Evolutionary conservation across 2,888 invertebrate species (phyloP), one percentile per base, ranked within the genome.

Genomic region (Cerceris rybyensis): DNA sequence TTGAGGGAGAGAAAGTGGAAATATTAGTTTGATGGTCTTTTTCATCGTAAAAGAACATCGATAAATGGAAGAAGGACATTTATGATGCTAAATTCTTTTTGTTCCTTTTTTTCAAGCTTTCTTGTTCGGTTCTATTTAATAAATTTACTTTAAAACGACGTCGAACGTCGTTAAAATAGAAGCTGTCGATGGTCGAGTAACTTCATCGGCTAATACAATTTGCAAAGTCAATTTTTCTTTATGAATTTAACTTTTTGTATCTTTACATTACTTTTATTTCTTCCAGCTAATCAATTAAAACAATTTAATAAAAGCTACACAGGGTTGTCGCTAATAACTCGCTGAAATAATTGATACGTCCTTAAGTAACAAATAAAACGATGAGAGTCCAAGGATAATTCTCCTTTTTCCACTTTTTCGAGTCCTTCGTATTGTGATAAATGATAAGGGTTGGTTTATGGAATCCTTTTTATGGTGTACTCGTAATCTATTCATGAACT

Each of bases 151-250:
- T 50, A 66, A 61, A 61, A 66, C n/a, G 59, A 8, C 9, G 7
- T 50, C 42, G 64, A 14, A 14, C 13, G 8, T 8, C 17, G 54
- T 5, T 6, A 17, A 55, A 17, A 17, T 7, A 7, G 14, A 52
- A n/a, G 6, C 14, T 28, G 28, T 28, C 28, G 28, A 28, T 28
- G 28, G 28, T 28, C 28, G 28, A 28, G 52, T 17, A 55, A 55
- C 13, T 50, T 50, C 13, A n/a, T n/a, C 17, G 11, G 11, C 28
- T 59, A 52, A 70, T 54, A 17, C n/a, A 65, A 65, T 75, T 75
- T 75, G 6, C 65, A n/a, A 50, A 60, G 65, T 71, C 54, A 54
- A 60, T 64, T 58, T 64, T 59, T 41, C 16, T n/a, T n/a, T n/a
- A n/a, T n/a, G n/a, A n/a, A n/a, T n/a, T n/a, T n/a, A n/a, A n/a